Base-by-base conservation (phyloP, 2,888 invertebrate genomes). In the Diloba caeruleocephala region DNA sequence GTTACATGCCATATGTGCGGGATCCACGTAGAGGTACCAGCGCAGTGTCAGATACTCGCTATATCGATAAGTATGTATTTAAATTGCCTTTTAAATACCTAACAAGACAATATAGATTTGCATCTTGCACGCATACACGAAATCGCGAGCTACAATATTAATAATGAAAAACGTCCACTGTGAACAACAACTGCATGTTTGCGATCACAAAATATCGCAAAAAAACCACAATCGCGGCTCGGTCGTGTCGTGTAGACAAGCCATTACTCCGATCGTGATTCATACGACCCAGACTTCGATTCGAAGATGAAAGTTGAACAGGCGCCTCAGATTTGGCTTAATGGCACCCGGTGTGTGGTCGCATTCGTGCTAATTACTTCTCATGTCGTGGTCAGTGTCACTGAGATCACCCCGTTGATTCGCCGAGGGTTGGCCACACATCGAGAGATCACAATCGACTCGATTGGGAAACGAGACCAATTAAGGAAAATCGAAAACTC, bases 401-500 rank as follows among this genome's bases (percentile, higher is more conserved):
- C 71, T 79, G 82, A 79, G 85, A 87, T 85, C 83, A 75, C 76
- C 78, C 77, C 71, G 77, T 82, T 76, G 84, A 86, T 84, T 85
- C 79, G 78, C 81, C 81, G 77, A 78, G 81, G 63, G 61, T 68
- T 64, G 79, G 67, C 80, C 77, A 79, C 81, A 81, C 78, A 81
- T 74, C 65, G 68, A 46, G 76, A 68, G 86, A 87, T 87, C 82
- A 78, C 79, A 78, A 84, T 85, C 82, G 60, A 57, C 58, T 76
- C 21, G 83, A 84, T 88, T 88, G 61, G 68, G 74, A 84, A 88
- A 85, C 81, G 74, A 78, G 60, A 78, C 89, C 89, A 88, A 90
- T 90, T 89, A 90, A 82, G 84, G 88, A 66, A 85, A 85, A 88
- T 85, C 83, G 84, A 87, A 84, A 82, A 86, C 74, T 71, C 72